A percentile compares a stretch with the other conserved stretches of the same genome.
phyloP scores from a whole-genome alignment of 1,140 invertebrate species.

The Hermetia illucens region DNA sequence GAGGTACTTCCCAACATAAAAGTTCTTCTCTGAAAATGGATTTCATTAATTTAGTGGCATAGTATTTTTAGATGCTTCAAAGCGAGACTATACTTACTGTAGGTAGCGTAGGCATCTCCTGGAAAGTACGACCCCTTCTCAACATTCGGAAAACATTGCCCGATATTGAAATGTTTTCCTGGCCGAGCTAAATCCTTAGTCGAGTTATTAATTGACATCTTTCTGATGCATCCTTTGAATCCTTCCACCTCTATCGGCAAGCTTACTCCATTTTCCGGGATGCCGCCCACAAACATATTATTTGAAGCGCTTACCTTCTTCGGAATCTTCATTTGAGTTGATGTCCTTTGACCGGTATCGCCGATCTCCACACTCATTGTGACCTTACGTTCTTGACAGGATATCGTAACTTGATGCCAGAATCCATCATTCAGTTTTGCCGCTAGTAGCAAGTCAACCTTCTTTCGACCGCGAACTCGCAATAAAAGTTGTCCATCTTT shows the following conservation, averaged over 20 bases:
- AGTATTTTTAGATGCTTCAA: constrained; percentile 3
- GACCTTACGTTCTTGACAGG: constrained; percentile 45
- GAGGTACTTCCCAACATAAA: constrained; percentile 48
- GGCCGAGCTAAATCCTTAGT: constrained; percentile 60
- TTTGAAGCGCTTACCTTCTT: constrained; percentile 51
- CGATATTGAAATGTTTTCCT: constrained; percentile 52
- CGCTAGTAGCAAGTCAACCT: constrained; percentile 44
- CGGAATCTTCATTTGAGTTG: constrained; percentile 42
- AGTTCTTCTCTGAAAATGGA: constrained; percentile 51
- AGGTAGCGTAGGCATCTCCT: constrained; percentile 66
- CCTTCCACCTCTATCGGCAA: constrained; percentile 40
- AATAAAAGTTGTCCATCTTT: constrained; percentile 55
- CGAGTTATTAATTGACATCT: constrained; percentile 57
- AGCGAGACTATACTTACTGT: constrained; percentile 42
- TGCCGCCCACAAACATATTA: constrained; percentile 64
- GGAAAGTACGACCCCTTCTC: constrained; percentile 77
- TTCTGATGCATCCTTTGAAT: constrained; percentile 70
- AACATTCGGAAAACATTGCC: constrained; percentile 74
- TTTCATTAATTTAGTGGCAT: too few relatives aligned
- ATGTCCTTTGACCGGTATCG: constrained; percentile 38
- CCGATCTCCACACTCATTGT: constrained; percentile 54
- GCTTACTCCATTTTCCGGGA: constrained; percentile 42
- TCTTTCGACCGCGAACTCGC: constrained; percentile 47
- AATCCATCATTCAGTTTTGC: constrained; percentile 60
- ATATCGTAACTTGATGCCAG: constrained; percentile 64